Evolutionary conservation across 1,140 invertebrate species (phyloP).

Genomic region (Ceratosolen fusciceps): DNA sequence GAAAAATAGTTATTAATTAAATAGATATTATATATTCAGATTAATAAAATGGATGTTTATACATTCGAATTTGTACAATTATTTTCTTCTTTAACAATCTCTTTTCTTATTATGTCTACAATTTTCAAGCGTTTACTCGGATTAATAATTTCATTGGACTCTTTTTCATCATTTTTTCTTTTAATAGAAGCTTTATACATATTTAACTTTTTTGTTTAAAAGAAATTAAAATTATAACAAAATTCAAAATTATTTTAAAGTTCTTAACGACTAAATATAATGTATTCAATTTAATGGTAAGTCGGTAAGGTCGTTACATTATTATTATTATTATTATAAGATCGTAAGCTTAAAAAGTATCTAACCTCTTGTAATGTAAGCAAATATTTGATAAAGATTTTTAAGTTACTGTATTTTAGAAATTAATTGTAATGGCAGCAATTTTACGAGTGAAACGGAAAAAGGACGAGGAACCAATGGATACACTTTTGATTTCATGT

Average conservation of each 20-base stretch:
- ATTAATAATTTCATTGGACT: neutral
- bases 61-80: neutral
- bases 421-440: constrained; percentile 75
- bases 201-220: neutral
- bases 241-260: too few relatives aligned
- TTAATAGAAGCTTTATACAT: constrained; percentile 1
- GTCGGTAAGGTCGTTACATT: constrained; percentile 1
- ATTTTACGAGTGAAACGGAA: constrained; percentile 74
- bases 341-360: neutral
- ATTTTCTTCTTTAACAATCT: neutral
- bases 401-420: constrained; percentile 37
- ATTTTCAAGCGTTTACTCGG: constrained; percentile 26
- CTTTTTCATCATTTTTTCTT: neutral
- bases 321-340: neutral
- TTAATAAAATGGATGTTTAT: neutral
- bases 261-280: too few relatives aligned
- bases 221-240: neutral
- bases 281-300: too few relatives aligned
- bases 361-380: neutral
- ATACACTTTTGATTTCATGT: constrained; percentile 73
- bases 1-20: neutral
- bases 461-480: constrained; percentile 72
- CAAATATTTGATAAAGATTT: too few relatives aligned
- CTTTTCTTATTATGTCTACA: constrained; percentile 7
- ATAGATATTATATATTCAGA: neutral